These are phyloP conservation scores for Alligator sinensis DNA, from an alignment of 2,113 vertebrate species.

Conservation along the genomic window DNA sequence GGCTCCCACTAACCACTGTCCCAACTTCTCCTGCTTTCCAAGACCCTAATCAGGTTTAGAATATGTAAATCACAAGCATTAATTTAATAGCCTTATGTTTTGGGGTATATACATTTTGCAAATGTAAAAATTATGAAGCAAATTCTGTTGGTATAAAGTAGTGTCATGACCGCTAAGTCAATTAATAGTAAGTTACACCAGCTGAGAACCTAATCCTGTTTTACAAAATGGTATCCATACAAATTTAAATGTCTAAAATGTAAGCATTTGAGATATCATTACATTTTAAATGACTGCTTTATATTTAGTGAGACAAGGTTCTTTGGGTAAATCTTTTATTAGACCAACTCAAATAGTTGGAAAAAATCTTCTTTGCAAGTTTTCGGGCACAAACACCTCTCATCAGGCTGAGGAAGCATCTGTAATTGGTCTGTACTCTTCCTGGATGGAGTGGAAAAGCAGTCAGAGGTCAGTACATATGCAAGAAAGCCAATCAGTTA, in stretches of 20 bases:
- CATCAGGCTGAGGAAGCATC: too few species aligned
- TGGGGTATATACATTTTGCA: not conserved
- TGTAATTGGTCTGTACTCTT: too few species aligned
- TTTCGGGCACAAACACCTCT: too few species aligned
- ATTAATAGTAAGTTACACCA: not conserved
- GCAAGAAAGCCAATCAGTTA: too few species aligned
- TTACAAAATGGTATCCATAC: not conserved
- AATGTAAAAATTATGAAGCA: not conserved
- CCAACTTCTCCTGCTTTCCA: not conserved
- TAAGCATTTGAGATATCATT: not conserved
- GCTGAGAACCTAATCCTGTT: not conserved
- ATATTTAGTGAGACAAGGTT: not conserved
- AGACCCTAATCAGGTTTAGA: not conserved
- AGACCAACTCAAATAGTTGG: too few species aligned
- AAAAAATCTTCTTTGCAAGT: too few species aligned
- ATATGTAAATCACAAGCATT: not conserved
- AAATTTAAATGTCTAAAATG: not conserved
- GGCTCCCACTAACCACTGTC: not conserved
- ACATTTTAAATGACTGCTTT: not conserved
- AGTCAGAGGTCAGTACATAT: too few species aligned
- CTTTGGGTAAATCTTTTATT: too few species aligned
- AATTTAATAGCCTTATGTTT: not conserved
- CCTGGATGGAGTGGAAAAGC: too few species aligned
- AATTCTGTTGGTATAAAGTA: slow-evolving; percentile 19
- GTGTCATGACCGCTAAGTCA: not conserved